Evolutionary conservation across 2,888 invertebrate species (phyloP), one percentile per base, ranked within the genome.

Genomic region (Rhamphomyia laevipes): DNA sequence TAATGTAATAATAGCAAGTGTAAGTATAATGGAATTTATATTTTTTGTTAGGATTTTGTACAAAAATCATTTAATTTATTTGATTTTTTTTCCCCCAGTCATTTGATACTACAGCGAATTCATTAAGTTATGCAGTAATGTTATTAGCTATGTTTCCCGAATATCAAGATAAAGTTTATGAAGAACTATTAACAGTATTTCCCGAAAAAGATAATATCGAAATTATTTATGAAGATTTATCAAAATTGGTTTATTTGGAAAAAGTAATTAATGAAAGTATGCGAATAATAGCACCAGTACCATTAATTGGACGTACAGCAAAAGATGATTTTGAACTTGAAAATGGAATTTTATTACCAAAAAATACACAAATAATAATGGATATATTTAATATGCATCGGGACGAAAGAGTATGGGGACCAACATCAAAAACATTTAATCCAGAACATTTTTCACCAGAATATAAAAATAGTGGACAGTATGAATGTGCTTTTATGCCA

Each of bases 61-160:
- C n/a, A n/a, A n/a, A n/a, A n/a, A n/a, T n/a, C n/a, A n/a, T n/a
- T n/a, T n/a, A n/a, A n/a, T n/a, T n/a, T n/a, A n/a, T n/a, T n/a
- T n/a, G n/a, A n/a, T n/a, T n/a, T n/a, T n/a, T n/a, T n/a, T n/a
- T n/a, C n/a, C 9, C 9, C 2, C 23, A 27, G 23, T 27, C 67
- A 66, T 67, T 66, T 21, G 68, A 66, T 51, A 66, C 66, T 2
- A 67, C 66, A 16, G 65, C 67, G 4, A 67, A 67, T 7, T 65
- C 65, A 0, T 50, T 67, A 12, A 67, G 67, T 48, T 60, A 66
- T 38, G 62, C 64, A 9, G 63, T 64, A 13, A 54, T 67, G 23
- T 67, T 66, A 18, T 51, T 67, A 48, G 67, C 67, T 2, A 66
- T 67, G 59, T 61, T 67, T 57, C 61, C 66, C 1, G 58, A 59